Base-by-base conservation (phyloP, 1,140 invertebrate genomes). In the Cotesia typhae region DNA sequence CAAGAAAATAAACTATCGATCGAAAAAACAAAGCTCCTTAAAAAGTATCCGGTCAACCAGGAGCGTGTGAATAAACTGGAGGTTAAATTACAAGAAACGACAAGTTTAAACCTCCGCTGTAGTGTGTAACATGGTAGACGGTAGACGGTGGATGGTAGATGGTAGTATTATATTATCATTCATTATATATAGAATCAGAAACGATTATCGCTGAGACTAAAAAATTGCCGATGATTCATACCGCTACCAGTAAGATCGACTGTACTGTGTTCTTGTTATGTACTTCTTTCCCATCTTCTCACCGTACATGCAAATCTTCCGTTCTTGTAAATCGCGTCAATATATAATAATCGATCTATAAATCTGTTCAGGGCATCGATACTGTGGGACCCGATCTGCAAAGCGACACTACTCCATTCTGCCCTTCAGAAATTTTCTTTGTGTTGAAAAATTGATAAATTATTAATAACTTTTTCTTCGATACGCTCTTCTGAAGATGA, bases 301-400 rank as follows among this genome's bases (percentile, higher is more conserved):
- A 12, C 7, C 51, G 36, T 67, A 51, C 83, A 86, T 87, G 85
- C 84, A 86, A 86, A 87, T 87, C 81, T 75, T 28, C 28, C 28
- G 28, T 83, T 82, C 83, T 87, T 84, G 85, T 85, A 84, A 84
- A 74, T 80, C 77, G 82, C 85, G 82, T 85, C 85, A 83, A 85
- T 86, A 85, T 86, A 28, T 28, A 28, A 28, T 28, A 87, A 87
- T 86, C 85, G 85, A 86, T 87, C 85, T 87, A 86, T 86, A 87
- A 87, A 87, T 85, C 84, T 87, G 81, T 83, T 84, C 81, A 82
- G 77, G 77, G 77, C 74, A 80, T 74, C 74, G 77, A 81, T 68
- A 60, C 57, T 73, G 65, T 76, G 67, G 64, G 71, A 74, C 73
- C 61, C 53, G 38, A 20, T 66, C 17, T 51, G 53, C 68, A 71